Evolutionary conservation across 1,140 invertebrate species (phyloP), one percentile per base, ranked within the genome.

Genomic region (Subanguina moxae): DNA sequence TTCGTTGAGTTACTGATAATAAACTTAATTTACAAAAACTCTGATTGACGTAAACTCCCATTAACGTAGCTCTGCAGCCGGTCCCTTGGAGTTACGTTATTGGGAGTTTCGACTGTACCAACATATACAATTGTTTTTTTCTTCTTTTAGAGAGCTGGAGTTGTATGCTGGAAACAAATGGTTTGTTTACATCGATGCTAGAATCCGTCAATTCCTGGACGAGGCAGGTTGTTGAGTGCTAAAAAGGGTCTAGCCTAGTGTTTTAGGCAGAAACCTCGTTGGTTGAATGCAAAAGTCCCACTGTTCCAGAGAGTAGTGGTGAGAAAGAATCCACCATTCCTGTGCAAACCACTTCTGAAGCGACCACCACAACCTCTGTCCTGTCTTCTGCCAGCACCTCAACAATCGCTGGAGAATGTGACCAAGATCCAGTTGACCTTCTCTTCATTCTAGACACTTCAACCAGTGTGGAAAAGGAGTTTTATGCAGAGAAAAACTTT

Each of bases 401-500:
- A 43, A 27, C 63, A 11, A 42, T 28, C 9, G 23, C 17, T 42
- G 58, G 58, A 38, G 56, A 46, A 42, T 76, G 73, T 65, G 30
- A 65, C 5, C 38, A 73, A 23, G 77, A 77, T 27, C 38, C 57
- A 25, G 77, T 77, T 19, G 76, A 77, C 46, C 56, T 77, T n/a
- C 43, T 77, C 48, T 67, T 77, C 38, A 65, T 78, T 42, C 58
- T 77, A 15, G 76, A 77, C 65, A 77, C 76, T 30, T 78, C 76
- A 15, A 70, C 76, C 15, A 70, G 71, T 56, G 64, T 76, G 17
- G 75, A 78, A 48, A 73, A 76, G 32, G 73, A 76, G 43, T 77
- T 77, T 62, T 73, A 78, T 57, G 77, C 71, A 28, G 74, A 77
- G 57, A 78, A 78, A 57, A 77, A 80, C 45, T 80, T 78, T 64